Conservation (phyloP, 2,113 vertebrate species). For the Ceratotherium simum region DNA sequence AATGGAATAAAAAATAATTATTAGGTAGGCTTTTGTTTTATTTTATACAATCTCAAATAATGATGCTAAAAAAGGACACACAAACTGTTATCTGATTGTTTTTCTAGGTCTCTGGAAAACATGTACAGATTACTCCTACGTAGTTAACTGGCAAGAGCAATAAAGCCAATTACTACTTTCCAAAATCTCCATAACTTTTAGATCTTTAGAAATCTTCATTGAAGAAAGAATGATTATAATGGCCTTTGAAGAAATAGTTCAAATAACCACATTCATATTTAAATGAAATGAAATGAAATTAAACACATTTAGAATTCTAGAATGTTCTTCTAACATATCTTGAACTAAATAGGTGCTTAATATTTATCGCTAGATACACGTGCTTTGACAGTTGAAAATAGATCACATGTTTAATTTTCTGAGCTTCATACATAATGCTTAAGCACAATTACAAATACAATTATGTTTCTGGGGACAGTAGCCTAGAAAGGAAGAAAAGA, state of each 20-base stretch:
- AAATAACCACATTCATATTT: constrained; percentile 23
- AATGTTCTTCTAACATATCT: not conserved
- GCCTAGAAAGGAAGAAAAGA: not conserved
- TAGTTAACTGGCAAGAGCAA: not conserved
- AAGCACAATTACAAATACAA: constrained; percentile 13
- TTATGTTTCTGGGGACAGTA: not conserved
- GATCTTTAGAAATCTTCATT: constrained; percentile 18
- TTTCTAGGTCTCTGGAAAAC: constrained; percentile 14
- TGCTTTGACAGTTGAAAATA: constrained; percentile 38
- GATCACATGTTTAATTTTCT: constrained; percentile 20
- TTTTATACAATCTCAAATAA: constrained; percentile 51
- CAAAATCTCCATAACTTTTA: not conserved
- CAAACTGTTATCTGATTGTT: not conserved
- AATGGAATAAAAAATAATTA: constrained; percentile 43
- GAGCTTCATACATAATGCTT: not conserved
- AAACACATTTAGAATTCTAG: not conserved
- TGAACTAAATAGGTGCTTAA: not conserved
- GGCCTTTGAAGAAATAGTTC: constrained; percentile 8
- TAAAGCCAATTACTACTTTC: constrained; percentile 44
- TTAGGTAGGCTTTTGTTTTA: not conserved
- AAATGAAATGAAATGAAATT: constrained; percentile 45
- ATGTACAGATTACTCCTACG: constrained; percentile 13
- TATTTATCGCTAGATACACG: not conserved
- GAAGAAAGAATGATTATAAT: not conserved
- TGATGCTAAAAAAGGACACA: not conserved